phyloP scores from a whole-genome alignment of 2,113 vertebrate species.

The Mesoclemmys tuberculata region DNA sequence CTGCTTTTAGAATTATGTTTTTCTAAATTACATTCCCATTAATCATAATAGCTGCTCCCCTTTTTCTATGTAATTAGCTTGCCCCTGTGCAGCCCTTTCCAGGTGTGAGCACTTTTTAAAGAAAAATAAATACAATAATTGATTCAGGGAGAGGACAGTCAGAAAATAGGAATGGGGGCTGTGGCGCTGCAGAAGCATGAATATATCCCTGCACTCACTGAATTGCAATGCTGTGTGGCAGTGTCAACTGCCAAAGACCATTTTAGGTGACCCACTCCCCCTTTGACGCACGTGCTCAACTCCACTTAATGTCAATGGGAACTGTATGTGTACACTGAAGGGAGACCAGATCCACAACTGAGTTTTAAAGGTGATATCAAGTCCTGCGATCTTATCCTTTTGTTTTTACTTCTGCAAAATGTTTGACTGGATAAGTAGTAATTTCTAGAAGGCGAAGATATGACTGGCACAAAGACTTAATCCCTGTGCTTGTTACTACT shows the following conservation, averaged over 20 bases:
- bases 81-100: slow-evolving; percentile 31
- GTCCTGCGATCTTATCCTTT: neutral
- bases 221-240: slow-evolving; percentile 54
- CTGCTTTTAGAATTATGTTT: slow-evolving; percentile 60
- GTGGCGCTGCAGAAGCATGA: slow-evolving; percentile 25
- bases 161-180: neutral
- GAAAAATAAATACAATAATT: neutral
- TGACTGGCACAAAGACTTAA: neutral
- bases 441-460: neutral
- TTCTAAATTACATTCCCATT: slow-evolving; percentile 47
- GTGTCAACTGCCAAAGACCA: slow-evolving; percentile 42
- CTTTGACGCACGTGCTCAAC: neutral
- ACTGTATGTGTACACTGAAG: accelerated
- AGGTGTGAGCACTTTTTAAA: slow-evolving; percentile 27
- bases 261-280: neutral
- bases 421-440: neutral
- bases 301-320: neutral
- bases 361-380: neutral
- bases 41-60: slow-evolving; percentile 29
- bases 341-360: neutral
- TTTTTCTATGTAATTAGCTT: slow-evolving; percentile 48
- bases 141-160: slow-evolving; percentile 15
- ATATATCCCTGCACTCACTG: slow-evolving; percentile 58
- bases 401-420: neutral
- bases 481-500: neutral